Evolutionary conservation across 2,113 vertebrate genomes (phyloP).

Genomic region (Pontoporia blainvillei): DNA sequence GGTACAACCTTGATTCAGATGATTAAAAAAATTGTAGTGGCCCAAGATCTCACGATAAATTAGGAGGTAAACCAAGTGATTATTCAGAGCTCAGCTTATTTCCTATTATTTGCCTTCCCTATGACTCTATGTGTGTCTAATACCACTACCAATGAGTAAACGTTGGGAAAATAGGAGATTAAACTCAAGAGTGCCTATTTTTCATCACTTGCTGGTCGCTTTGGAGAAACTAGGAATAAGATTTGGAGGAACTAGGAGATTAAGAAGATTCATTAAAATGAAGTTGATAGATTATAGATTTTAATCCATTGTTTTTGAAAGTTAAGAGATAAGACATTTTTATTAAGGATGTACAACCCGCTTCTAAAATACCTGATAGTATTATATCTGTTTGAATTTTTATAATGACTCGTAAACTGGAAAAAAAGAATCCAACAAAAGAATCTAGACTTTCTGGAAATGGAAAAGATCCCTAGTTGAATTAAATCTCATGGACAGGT

Average conservation of each 20-base stretch:
- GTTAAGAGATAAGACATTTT: conserved; percentile 8
- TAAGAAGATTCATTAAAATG: conserved; percentile 1
- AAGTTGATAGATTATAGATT: background rate
- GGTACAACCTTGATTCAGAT: background rate
- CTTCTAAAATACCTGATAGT: background rate
- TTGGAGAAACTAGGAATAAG: background rate
- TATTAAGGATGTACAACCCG: background rate
- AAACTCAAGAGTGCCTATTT: background rate
- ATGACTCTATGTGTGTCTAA: background rate
- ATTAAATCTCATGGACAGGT: background rate
- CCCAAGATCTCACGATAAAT: conserved; percentile 13
- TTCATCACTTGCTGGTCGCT: conserved; percentile 3
- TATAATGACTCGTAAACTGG: background rate
- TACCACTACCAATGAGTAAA: background rate
- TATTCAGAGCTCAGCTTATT: background rate
- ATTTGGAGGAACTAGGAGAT: background rate
- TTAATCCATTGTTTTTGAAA: conserved; percentile 33
- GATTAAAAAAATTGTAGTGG: background rate
- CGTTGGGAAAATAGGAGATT: background rate
- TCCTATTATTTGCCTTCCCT: background rate
- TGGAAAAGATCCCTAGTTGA: background rate
- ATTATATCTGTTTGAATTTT: conserved; percentile 36
- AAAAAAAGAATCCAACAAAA: background rate
- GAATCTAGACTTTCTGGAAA: background rate
- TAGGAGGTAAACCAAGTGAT: background rate